Evolutionary conservation across 2,113 vertebrate genomes (phyloP), one percentile per base, ranked within the genome.

Genomic region (Thymallus thymallus): DNA sequence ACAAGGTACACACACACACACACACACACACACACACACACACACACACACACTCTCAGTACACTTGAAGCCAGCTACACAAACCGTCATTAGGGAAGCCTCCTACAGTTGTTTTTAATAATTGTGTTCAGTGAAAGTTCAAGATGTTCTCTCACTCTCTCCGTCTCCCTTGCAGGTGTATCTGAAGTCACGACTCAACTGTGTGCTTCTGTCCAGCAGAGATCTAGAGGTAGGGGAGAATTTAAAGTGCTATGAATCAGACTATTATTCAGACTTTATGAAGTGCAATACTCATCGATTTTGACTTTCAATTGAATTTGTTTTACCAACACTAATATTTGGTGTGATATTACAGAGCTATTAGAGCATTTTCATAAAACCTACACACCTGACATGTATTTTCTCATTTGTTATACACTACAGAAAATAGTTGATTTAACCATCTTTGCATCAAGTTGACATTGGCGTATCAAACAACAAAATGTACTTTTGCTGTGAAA

Each of bases 181-280:
- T 81, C 86, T 93, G 1, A 93, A 94, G 87, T 94, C 93, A 41
- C 74, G 91, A 3, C 88, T 94, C 62, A 93, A 91, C 90, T 93
- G 92, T 65, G 58, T 93, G 60, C 88, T 94, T 68, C 83, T 94
- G 2, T 5, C 84, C 81, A 89, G 88, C 77, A 23, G 58, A n/a
- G 83, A 84, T 18, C 79, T 80, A 2, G 80, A 82, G 80, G 84
- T 82, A 74, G 71, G 76, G 48, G 48, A 4, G 48, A 51, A 51
- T 51, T 51, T 41, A 41, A 51, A 51, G 48, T 51, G 14, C 48
- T 18, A 51, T 5, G 48, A 51, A 51, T 51, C 41, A 45, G 41
- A 45, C 48, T 18, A 51, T 5, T 14, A 51, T 18, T 51, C 41
- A 45, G 41, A 45, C 41, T 6, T 45, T 45, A 45, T 45, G 41